phyloP scores from a whole-genome alignment of 2,113 vertebrate genomes.

The Physeter macrocephalus region DNA sequence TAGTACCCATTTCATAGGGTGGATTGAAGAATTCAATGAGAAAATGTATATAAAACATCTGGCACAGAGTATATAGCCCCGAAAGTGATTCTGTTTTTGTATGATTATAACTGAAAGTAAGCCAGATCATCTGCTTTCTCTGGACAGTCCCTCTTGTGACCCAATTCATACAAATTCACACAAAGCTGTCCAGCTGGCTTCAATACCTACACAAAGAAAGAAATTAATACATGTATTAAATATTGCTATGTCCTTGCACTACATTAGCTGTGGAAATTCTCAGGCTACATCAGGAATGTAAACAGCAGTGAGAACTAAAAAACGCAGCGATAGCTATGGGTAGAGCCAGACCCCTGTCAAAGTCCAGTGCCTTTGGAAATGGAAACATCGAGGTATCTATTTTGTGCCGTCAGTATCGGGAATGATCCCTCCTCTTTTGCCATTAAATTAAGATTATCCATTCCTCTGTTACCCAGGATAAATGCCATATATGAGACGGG shows the following conservation, averaged over 20 bases:
- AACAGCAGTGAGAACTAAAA: background rate
- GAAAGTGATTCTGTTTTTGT: background rate
- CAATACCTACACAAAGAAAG: background rate
- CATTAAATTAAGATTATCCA: background rate
- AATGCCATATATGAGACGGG: background rate
- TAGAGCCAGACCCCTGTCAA: background rate
- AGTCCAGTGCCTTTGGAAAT: too few species aligned
- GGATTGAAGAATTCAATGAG: background rate
- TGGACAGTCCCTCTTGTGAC: background rate
- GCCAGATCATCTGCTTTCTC: background rate
- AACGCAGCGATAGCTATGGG: background rate
- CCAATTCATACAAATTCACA: background rate
- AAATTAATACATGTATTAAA: background rate
- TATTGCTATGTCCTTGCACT: background rate
- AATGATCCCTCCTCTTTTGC: background rate
- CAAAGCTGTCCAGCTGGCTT: background rate
- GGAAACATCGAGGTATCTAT: background rate
- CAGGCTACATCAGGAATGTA: background rate
- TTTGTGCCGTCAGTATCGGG: background rate
- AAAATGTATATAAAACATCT: background rate
- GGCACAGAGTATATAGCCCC: background rate
- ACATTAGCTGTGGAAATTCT: background rate
- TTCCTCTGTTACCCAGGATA: background rate
- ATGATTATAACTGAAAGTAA: background rate
- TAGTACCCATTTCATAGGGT: background rate